Evolutionary conservation across 64 coral and sea anemone species (phyloP), one percentile per base, ranked within the genome.

Genomic region (Platygyra sinensis): DNA sequence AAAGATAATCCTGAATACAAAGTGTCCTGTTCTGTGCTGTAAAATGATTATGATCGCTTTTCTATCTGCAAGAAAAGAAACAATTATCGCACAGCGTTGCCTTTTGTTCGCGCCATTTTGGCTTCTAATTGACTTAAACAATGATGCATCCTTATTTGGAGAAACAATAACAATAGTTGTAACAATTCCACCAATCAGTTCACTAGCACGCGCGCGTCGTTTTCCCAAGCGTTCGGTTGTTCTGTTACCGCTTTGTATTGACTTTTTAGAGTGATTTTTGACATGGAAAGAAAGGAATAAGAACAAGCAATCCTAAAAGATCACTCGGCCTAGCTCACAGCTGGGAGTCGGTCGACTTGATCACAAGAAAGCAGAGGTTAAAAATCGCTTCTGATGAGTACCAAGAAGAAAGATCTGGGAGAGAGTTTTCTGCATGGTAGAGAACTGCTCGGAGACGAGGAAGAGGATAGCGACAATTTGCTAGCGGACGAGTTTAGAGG

Each of bases 401-500:
- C 75, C 19, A 78, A 19, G 25, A 86, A 60, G 54, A 81, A 75
- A 79, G 84, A 92, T 75, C 62, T 78, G 16, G 73, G 46, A 75
- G 90, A 92, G 30, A 72, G 86, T 73, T 76, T 64, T 39, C 81
- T 92, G 28, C 73, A 62, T 20, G 79, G 67, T 63, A 61, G 32
- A 54, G 65, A 87, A 76, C 74, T 79, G 55, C 75, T 71, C 62
- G 83, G 76, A 27, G 18, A 78, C 38, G 90, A 92, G 46, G 91
- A 94, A 55, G 88, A 91, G 38, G 91, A 97, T n/a, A 60, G 57
- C 28, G 91, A 97, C 24, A 93, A 67, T 82, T 88, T 93, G 57
- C 92, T 97, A 19, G 95, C 86, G 59, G 82, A 91, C 73, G 95
- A 97, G 62, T 89, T 97, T 32, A 82, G 91, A 90, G 95, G 83